Evolutionary conservation across 2,888 invertebrate genomes (phyloP), one percentile per base, ranked within the genome.

Genomic region (Strigamia crassipes): DNA sequence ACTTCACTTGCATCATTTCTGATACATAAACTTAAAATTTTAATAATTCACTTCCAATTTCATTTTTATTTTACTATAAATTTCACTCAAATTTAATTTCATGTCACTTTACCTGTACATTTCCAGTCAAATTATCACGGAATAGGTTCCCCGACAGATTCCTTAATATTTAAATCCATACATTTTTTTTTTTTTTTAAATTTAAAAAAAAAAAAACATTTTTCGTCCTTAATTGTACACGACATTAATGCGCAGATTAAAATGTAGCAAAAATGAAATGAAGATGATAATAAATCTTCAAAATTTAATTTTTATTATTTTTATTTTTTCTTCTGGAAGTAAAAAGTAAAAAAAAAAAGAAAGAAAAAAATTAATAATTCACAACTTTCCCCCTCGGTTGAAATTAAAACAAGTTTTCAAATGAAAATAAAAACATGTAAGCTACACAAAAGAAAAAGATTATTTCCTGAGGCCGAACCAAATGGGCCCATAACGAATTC

Each of bases 361-460:
- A 13, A 51, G n/a, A n/a, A n/a, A 61, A 10, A 61, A 66, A 66
- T 66, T 8, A 27, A 66, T 66, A 66, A 66, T 66, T 66, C 66
- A 66, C 66, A 1, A 9, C 15, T 66, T 15, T 15, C 9, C 18
- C 66, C 27, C 66, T 66, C 31, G 66, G 66, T 66, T 66, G 66
- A 66, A 66, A 66, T 66, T 66, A 66, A 66, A 66, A 66, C 66
- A 15, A 66, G 66, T 10, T 61, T 61, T 23, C 5, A 61, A 66
- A 66, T 23, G 66, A 66, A 27, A 66, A 66, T 27, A 66, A 66
- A 66, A 8, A 31, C 6, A 66, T 66, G 66, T 66, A 27, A 23
- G 31, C 27, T 51, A 51, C n/a, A 51, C 51, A 51, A 51, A n/a
- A n/a, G 51, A 66, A 27, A 66, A 15, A 66, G 66, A 66, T 66